phyloP scores from a whole-genome alignment of 2,113 vertebrate species.

The Oenanthe oenanthe region DNA sequence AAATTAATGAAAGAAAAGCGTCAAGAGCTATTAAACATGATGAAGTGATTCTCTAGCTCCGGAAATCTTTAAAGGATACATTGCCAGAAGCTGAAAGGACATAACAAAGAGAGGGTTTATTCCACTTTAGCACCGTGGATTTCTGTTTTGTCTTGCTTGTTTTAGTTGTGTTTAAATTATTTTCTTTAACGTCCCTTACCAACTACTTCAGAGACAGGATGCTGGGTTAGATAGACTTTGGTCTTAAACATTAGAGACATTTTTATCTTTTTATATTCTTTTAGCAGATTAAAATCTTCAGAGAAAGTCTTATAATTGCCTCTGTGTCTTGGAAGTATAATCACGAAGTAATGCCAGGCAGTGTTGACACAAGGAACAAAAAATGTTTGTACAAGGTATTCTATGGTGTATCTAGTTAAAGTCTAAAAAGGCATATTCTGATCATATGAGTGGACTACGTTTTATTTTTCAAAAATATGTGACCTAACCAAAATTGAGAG shows the following conservation, averaged over 20 bases:
- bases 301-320: slow-evolving; percentile 5
- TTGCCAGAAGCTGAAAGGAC: neutral
- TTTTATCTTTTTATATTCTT: slow-evolving; percentile 9
- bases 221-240: neutral
- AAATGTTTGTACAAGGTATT: neutral
- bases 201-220: neutral
- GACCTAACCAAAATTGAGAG: neutral
- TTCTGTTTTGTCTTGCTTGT: neutral
- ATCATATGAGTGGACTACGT: neutral
- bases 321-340: slow-evolving; percentile 1
- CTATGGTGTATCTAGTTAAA: neutral
- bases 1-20: slow-evolving; percentile 2
- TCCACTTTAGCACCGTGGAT: neutral
- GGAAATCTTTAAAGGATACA: neutral
- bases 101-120: neutral
- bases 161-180: neutral
- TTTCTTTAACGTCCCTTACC: neutral
- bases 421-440: neutral
- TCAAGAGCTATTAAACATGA: slow-evolving; percentile 20
- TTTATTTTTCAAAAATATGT: neutral
- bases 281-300: slow-evolving; percentile 14
- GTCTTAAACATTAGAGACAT: neutral
- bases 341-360: neutral
- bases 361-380: slow-evolving; percentile 5
- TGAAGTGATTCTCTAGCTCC: neutral